Evolutionary conservation across 2,888 invertebrate genomes (phyloP).

Genomic region (Stegana nigrithorax): DNA sequence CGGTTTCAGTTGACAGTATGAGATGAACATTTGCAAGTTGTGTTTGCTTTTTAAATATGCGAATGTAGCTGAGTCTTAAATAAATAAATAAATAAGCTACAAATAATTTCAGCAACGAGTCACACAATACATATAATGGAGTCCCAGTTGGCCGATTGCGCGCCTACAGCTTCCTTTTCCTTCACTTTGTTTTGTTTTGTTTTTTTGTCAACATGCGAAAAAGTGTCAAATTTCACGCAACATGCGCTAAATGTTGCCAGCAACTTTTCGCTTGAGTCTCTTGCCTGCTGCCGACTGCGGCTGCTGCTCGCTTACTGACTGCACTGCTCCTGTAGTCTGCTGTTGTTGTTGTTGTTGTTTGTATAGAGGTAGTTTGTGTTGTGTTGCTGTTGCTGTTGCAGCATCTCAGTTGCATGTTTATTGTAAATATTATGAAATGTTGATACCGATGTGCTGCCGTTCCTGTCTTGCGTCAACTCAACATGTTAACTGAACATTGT

Average conservation of each 20-base stretch:
- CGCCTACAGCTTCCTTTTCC: no score
- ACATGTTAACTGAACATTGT: neutral
- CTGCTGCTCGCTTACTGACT: conserved; percentile 24
- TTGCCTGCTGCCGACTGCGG: conserved; percentile 15
- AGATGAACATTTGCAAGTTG: no score
- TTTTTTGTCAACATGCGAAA: conserved; percentile 27
- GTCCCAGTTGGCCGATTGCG: no score
- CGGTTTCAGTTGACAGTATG: no score
- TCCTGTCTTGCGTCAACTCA: neutral
- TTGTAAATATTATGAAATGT: conserved; percentile 64
- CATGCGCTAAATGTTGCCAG: conserved; percentile 59
- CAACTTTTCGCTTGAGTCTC: conserved; percentile 46
- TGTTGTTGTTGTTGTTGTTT: conserved; percentile 19
- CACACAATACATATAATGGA: no score
- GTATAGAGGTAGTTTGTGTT: neutral
- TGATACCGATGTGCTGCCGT: conserved; percentile 35
- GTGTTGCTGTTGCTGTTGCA: no score
- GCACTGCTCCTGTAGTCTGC: neutral
- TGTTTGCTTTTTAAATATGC: no score
- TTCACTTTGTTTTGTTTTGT: no score
- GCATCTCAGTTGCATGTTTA: conserved; percentile 57
- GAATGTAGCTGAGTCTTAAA: no score
- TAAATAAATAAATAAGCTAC: no score
- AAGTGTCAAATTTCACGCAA: conserved; percentile 62
- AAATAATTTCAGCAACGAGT: no score